A percentile compares a stretch with the other conserved stretches of the same genome.
phyloP scores from a whole-genome alignment of 2,888 invertebrate species.

The Mayetiola destructor region DNA sequence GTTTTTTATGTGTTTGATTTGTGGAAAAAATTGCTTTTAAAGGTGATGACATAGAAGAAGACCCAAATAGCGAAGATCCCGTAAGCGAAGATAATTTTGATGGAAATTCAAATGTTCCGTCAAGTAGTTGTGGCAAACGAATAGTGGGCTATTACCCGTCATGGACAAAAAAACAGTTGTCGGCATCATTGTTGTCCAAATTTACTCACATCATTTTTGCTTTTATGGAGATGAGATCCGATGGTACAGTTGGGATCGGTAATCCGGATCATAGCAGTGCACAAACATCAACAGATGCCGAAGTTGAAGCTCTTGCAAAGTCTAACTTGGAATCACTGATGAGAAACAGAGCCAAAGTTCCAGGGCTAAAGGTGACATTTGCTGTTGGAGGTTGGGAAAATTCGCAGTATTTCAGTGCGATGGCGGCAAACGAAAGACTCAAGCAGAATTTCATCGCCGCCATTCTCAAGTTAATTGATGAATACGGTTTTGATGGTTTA shows the following conservation, averaged over 20 bases:
- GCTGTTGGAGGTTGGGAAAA: slow-evolving; percentile 12
- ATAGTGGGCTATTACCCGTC: slow-evolving; percentile 6
- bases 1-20: neutral
- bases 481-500: slow-evolving; percentile 2
- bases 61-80: neutral
- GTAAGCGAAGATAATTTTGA: neutral
- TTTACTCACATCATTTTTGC: slow-evolving; percentile 8
- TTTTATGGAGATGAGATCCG: neutral
- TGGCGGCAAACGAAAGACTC: neutral
- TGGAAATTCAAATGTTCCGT: neutral
- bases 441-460: neutral
- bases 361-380: neutral
- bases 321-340: neutral
- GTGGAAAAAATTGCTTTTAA: neutral
- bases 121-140: neutral
- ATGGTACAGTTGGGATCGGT: slow-evolving; percentile 4
- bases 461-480: neutral
- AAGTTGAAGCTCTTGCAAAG: neutral
- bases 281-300: neutral
- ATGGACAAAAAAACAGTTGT: neutral
- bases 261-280: neutral
- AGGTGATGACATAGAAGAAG: neutral
- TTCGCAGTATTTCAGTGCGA: slow-evolving; percentile 4
- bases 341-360: neutral
- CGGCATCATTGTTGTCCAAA: neutral